Conservation (phyloP, 2,797 vertebrate genomes). For the Melanotaenia pygmaea region DNA sequence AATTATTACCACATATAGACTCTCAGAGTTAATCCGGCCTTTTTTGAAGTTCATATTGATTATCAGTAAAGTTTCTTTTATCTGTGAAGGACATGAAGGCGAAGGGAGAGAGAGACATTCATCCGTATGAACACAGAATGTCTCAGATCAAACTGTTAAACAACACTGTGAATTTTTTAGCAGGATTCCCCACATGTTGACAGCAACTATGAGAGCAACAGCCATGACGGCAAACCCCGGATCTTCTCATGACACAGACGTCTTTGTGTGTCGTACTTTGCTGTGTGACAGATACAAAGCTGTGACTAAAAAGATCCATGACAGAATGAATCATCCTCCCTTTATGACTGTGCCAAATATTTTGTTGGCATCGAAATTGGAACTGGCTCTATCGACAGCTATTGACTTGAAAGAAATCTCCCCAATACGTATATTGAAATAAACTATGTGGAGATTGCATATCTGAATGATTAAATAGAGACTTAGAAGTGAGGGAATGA, state of each 20-base stretch:
- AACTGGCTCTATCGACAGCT: constrained; percentile 40
- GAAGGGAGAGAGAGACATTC: not conserved
- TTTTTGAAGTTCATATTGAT: constrained; percentile 33
- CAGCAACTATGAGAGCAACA: not conserved
- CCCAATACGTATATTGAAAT: constrained; percentile 22
- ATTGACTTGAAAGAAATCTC: constrained; percentile 34
- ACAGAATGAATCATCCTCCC: constrained; percentile 36
- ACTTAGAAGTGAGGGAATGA: constrained; percentile 24
- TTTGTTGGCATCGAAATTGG: constrained; percentile 43
- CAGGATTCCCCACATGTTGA: constrained; percentile 4
- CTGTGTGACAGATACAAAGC: constrained; percentile 28
- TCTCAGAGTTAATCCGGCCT: constrained; percentile 13
- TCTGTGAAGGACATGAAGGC: constrained; percentile 25
- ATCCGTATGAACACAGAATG: not conserved
- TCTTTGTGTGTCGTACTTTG: constrained; percentile 33
- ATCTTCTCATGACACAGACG: not conserved
- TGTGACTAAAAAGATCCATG: constrained; percentile 45
- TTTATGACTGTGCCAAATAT: constrained; percentile 45
- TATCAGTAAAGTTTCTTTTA: constrained; percentile 31
- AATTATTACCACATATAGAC: constrained; percentile 8
- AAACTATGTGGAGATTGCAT: constrained; percentile 26
- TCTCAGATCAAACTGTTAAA: constrained; percentile 8
- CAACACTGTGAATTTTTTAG: constrained; percentile 1
- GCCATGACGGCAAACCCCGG: constrained; percentile 2
- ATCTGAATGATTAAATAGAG: constrained; percentile 29